These are phyloP conservation scores for Maccullochella peelii DNA, from an alignment of 2,113 vertebrate genomes.

Conservation along the genomic window DNA sequence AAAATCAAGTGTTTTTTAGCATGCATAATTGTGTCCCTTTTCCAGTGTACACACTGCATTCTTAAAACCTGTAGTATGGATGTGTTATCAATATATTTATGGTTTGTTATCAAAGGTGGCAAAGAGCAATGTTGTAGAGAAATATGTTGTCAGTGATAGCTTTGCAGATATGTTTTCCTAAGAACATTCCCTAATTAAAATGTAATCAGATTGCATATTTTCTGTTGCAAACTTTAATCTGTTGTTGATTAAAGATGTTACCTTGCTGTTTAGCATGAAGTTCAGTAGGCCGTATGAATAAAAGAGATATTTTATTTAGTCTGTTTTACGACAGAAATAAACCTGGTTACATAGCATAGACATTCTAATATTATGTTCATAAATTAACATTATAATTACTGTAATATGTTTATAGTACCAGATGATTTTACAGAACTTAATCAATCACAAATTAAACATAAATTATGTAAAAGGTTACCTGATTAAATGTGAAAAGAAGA, in stretches of 20 bases:
- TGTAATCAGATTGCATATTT: no score
- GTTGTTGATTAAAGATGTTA: no score
- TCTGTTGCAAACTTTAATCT: no score
- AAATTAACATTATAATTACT: conserved; percentile 34
- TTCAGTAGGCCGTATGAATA: not conserved
- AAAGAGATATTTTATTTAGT: conserved; percentile 15
- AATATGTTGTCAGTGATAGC: not conserved
- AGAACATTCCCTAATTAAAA: not conserved
- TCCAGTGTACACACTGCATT: not conserved
- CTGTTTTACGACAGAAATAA: conserved; percentile 9
- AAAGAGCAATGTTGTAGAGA: not conserved
- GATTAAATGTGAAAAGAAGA: conserved; percentile 21
- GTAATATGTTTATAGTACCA: conserved; percentile 16
- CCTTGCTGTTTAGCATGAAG: not conserved
- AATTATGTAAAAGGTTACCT: conserved; percentile 39
- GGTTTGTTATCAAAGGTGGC: not conserved
- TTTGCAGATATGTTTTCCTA: not conserved
- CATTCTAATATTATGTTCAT: conserved; percentile 32
- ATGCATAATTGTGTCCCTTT: not conserved
- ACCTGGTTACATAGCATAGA: conserved; percentile 33
- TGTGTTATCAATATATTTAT: not conserved
- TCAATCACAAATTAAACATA: conserved; percentile 41
- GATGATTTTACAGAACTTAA: conserved; percentile 22
- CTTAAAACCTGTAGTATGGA: not conserved
- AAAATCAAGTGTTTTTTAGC: not conserved